Conservation (phyloP, 2,113 vertebrate species). For the Ciconia boyciana region DNA sequence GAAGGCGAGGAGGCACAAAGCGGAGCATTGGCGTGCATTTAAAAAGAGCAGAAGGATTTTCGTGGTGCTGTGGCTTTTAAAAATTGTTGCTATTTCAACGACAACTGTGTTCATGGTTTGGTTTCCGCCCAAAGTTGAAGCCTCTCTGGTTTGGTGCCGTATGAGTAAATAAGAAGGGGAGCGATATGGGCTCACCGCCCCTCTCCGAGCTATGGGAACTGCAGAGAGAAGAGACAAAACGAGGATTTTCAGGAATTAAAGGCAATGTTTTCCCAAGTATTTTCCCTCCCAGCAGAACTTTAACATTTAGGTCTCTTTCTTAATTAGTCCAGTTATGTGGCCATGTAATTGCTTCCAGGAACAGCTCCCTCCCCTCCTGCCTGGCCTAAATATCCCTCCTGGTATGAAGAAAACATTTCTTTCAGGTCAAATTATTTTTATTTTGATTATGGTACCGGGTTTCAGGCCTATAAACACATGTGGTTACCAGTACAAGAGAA, state of each 20-base stretch:
- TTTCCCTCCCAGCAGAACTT: constrained; percentile 2
- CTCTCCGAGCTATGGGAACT: background rate
- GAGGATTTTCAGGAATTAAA: background rate
- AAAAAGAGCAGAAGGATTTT: background rate
- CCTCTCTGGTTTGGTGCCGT: background rate
- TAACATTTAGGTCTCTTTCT: constrained; percentile 15
- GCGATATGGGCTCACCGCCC: background rate
- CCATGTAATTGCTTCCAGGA: constrained; percentile 60
- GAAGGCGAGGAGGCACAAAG: background rate
- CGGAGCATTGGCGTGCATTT: background rate
- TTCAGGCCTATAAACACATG: background rate
- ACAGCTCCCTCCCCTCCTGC: background rate
- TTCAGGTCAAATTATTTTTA: constrained; percentile 37
- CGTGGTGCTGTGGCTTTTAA: background rate
- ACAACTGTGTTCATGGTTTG: background rate
- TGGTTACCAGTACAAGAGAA: background rate
- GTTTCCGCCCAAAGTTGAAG: background rate
- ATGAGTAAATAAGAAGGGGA: background rate
- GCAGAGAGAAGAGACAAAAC: background rate
- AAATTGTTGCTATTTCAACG: background rate
- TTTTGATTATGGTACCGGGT: background rate
- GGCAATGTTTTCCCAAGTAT: background rate
- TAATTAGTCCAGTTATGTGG: constrained; percentile 42
- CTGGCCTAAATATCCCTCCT: constrained; percentile 16
- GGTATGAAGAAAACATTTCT: constrained; percentile 39